A percentile compares a stretch with the other conserved stretches of the same genome.
phyloP scores from a whole-genome alignment of 2,888 invertebrate species.

The Villa cingulata region DNA sequence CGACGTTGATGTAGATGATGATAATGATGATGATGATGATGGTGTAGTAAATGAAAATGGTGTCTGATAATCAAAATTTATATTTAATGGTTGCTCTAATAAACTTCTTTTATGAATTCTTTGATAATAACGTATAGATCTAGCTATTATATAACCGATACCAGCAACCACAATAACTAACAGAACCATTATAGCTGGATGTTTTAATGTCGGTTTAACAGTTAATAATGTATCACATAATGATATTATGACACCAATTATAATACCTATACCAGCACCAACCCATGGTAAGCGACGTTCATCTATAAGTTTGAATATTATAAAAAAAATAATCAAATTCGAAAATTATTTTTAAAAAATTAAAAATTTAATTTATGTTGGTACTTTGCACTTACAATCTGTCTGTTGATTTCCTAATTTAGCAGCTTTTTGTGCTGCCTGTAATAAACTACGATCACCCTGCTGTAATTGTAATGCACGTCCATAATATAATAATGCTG shows the following conservation, averaged over 20 bases:
- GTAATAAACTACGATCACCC: slow-evolving; percentile 47
- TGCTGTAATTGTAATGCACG: slow-evolving; percentile 53
- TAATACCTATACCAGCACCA: slow-evolving; percentile 57
- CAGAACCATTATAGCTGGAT: slow-evolving; percentile 58
- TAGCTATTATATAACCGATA: slow-evolving; percentile 52
- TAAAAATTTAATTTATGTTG: neutral
- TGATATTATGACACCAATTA: slow-evolving; percentile 51
- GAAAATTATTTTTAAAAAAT: neutral
- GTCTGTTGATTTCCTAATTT: slow-evolving; percentile 45
- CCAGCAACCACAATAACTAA: slow-evolving; percentile 53
- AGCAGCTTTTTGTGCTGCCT: slow-evolving; percentile 47
- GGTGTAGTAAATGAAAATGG: neutral
- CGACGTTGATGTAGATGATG: neutral
- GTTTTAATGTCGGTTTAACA: slow-evolving; percentile 47
- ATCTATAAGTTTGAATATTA: slow-evolving; percentile 36
- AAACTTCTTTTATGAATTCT: slow-evolving; percentile 40
- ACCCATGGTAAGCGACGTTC: slow-evolving; percentile 62
- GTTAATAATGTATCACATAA: slow-evolving; percentile 54
- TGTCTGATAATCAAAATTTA: slow-evolving; percentile 25
- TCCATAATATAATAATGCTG: slow-evolving; percentile 54
- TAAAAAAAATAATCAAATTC: slow-evolving; percentile 1
- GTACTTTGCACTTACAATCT: slow-evolving; percentile 36
- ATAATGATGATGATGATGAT: no score
- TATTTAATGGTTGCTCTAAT: slow-evolving; percentile 40
- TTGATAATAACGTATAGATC: slow-evolving; percentile 41